phyloP scores from a whole-genome alignment of 2,888 invertebrate species.

The Pasiphila rectangulata region DNA sequence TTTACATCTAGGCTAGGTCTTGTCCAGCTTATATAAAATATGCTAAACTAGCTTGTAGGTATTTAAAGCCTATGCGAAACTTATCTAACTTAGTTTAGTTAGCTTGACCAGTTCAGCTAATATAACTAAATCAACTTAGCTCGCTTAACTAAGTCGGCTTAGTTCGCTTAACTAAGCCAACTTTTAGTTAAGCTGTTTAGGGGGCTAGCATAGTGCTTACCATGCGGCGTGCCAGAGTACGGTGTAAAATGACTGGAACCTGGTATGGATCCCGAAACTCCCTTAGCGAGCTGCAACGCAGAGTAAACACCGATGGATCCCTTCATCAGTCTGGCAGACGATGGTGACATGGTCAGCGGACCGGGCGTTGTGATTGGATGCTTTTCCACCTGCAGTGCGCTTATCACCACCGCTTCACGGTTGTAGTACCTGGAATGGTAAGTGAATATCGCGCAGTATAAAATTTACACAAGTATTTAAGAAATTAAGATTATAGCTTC shows the following conservation, averaged over 20 bases:
- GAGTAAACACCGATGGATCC: constrained; percentile 72
- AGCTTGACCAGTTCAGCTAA: no score
- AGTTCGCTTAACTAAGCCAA: no score
- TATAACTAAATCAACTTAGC: no score
- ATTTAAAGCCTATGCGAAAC: no score
- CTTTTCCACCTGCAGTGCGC: constrained; percentile 95
- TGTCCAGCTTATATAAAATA: no score
- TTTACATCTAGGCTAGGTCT: no score
- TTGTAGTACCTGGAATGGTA: constrained; percentile 89
- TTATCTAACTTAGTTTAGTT: no score
- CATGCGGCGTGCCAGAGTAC: constrained; percentile 80
- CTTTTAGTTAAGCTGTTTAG: background rate
- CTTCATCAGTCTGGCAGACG: constrained; percentile 79
- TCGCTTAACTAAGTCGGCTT: no score
- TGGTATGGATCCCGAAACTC: constrained; percentile 74
- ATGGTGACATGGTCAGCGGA: constrained; percentile 87
- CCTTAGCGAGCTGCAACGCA: constrained; percentile 75
- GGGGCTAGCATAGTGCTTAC: constrained; percentile 40
- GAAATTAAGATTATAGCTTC: no score
- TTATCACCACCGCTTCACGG: constrained; percentile 94
- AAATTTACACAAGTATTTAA: no score
- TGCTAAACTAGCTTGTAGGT: no score
- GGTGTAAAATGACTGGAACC: constrained; percentile 83
- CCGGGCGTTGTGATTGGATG: constrained; percentile 94
- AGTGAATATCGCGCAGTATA: background rate